Percentiles rank a stretch among this genome's conserved stretches.
Conservation (phyloP, 1,140 invertebrate genomes). For the Reticulitermes speratus region DNA sequence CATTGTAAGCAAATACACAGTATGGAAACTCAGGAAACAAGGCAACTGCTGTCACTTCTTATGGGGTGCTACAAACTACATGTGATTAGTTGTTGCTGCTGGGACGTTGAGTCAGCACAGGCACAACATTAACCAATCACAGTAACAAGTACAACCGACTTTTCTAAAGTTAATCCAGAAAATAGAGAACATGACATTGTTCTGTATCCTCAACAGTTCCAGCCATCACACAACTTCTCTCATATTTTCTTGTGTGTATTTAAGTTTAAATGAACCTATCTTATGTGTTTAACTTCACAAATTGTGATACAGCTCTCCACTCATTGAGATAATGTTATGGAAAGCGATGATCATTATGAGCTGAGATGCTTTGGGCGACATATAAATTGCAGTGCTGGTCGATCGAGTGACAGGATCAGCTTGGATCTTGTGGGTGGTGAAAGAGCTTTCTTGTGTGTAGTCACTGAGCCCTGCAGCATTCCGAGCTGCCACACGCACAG, state of each 20-base stretch:
- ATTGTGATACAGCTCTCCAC: not conserved
- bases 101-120: not conserved
- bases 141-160: not conserved
- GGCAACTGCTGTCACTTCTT: not conserved
- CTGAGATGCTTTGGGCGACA: not conserved
- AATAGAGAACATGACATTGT: not conserved
- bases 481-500: conserved; percentile 41
- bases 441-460: conserved; percentile 34
- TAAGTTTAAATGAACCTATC: not conserved
- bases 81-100: not conserved
- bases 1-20: not conserved
- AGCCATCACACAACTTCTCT: not conserved
- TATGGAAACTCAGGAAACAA: conserved; percentile 2
- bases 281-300: not conserved
- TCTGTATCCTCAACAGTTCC: not conserved
- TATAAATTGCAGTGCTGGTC: not conserved
- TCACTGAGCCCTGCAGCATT: conserved; percentile 43
- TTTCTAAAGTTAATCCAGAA: not conserved
- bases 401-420: conserved; percentile 17
- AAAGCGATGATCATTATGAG: not conserved
- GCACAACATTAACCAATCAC: not conserved
- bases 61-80: not conserved
- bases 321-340: not conserved
- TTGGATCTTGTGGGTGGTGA: not conserved
- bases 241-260: not conserved